Base-by-base conservation (phyloP, 2,113 vertebrate genomes). In the Potamarius usumacintae region DNA sequence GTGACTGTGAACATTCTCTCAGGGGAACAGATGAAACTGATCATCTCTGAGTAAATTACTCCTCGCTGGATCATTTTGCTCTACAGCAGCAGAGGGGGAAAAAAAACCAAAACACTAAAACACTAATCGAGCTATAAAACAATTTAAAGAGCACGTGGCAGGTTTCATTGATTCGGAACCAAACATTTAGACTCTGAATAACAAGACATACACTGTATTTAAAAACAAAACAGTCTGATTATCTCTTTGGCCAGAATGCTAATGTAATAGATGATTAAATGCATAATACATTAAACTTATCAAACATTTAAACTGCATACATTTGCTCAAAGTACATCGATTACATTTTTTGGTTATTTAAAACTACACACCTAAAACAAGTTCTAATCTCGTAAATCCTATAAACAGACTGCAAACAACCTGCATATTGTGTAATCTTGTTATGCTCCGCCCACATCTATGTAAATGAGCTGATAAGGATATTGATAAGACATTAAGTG, bases 1-100 rank as follows among this genome's bases (percentile, higher is more conserved):
- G 95, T 95, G 95, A 96, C 93, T 95, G 94, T 93, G 94, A 94
- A 91, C 90, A 91, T 94, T 90, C 92, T 91, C 90, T 93, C 93
- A 84, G 91, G 90, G 84, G 93, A 93, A 91, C 92, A 85, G 12
- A 87, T 92, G 58, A 82, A 42, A 85, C 58, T 82, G 55, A 55
- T 72, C 85, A 71, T 91, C 90, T 93, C 90, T 78, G 62, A 91
- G 93, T 92, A 92, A 93, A 93, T 94, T 92, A 92, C 93, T 85
- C 85, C 88, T 92, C 82, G 87, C 79, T 79, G 62, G 88, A 90
- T 84, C 58, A 9, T 83, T 89, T 89, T 91, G 91, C 89, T 85
- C 82, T 91, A 42, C 42, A 42, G 89, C 85, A 92, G 86, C 52
- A 67, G 34, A 76, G 27, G 14, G 14, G 5, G 11, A 6, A 22